A percentile compares a stretch with the other conserved stretches of the same genome.
phyloP scores from a whole-genome alignment of 2,797 vertebrate genomes.

The Manis pentadactyla region DNA sequence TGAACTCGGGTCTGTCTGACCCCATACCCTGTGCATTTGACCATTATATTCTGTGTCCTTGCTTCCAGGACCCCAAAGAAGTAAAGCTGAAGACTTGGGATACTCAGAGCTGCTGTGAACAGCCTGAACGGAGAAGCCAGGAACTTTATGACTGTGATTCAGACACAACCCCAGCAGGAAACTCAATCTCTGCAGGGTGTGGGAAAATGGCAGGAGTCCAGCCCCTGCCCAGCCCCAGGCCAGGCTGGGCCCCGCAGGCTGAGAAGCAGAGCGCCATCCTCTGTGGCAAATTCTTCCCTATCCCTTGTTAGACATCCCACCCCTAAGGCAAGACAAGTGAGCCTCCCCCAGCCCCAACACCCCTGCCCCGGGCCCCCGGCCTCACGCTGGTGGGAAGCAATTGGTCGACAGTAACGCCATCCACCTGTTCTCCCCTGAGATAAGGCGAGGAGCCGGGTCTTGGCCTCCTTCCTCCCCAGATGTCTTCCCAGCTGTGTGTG shows the following conservation, averaged over 20 bases:
- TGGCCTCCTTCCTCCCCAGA: neutral
- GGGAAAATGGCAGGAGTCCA: conserved; percentile 68
- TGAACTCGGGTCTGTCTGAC: neutral
- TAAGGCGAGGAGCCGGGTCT: neutral
- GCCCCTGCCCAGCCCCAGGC: neutral
- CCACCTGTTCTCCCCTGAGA: conserved; percentile 44
- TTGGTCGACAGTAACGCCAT: neutral
- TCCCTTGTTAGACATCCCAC: neutral
- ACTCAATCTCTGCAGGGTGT: conserved; percentile 45
- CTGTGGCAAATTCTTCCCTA: neutral
- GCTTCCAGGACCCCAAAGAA: neutral
- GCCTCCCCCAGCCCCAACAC: neutral
- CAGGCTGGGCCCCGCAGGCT: neutral
- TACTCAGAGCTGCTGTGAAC: neutral
- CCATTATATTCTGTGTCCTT: neutral
- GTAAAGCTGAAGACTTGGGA: neutral
- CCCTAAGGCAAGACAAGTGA: neutral
- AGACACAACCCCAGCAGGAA: conserved; percentile 49
- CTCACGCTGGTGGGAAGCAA: neutral
- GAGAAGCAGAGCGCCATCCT: neutral
- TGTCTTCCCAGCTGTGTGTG: conserved; percentile 37
- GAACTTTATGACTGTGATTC: neutral
- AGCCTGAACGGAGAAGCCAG: neutral
- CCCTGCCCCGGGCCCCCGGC: neutral
- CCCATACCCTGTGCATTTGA: neutral